phyloP scores from a whole-genome alignment of 1,140 invertebrate species.

The Xylocopa sonorina region DNA sequence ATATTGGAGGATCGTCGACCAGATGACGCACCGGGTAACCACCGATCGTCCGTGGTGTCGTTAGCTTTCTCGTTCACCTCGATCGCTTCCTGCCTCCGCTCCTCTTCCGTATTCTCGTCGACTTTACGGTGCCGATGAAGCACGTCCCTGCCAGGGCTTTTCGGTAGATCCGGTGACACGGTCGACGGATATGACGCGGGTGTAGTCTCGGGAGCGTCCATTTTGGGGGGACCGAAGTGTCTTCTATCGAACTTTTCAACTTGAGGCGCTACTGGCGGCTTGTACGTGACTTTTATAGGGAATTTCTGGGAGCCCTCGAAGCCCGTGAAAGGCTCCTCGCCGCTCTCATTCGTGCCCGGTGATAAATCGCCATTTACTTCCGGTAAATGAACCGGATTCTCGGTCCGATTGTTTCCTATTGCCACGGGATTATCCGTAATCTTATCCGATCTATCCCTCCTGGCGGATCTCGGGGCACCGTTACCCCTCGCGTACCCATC shows the following conservation, averaged over 20 bases:
- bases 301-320: conserved; percentile 76
- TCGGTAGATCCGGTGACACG: conserved; percentile 65
- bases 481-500: neutral
- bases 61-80: conserved; percentile 45
- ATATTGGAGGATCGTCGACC: conserved; percentile 37
- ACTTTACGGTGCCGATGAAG: conserved; percentile 62
- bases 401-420: conserved; percentile 1
- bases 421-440: neutral
- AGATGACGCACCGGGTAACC: conserved; percentile 38
- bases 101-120: conserved; percentile 39
- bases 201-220: conserved; percentile 55
- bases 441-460: conserved; percentile 26
- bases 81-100: conserved; percentile 35
- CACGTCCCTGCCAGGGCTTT: conserved; percentile 68
- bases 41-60: conserved; percentile 36
- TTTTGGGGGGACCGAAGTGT: conserved; percentile 72
- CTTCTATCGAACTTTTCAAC: conserved; percentile 76
- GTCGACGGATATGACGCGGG: conserved; percentile 12
- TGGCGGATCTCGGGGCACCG: neutral
- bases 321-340: conserved; percentile 68
- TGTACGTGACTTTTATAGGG: conserved; percentile 72
- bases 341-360: conserved; percentile 25
- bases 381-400: neutral
- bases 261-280: conserved; percentile 56
- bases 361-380: conserved; percentile 1